Percentiles rank a stretch among this genome's conserved stretches.
Conservation (phyloP, 2,888 invertebrate genomes). For the Phytoseiulus persimilis region DNA sequence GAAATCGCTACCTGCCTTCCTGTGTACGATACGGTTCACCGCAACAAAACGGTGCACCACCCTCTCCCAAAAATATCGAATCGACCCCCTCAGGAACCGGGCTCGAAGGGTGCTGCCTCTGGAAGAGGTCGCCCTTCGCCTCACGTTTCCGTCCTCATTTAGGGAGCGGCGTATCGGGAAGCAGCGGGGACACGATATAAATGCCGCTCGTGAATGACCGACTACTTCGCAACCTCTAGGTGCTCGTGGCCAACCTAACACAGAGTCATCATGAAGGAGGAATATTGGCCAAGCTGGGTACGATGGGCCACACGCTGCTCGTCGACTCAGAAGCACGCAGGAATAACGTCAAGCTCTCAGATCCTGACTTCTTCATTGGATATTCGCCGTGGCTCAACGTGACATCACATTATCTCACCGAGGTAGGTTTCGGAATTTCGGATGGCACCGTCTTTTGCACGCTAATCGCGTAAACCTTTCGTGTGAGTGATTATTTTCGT, state of each 20-base stretch:
- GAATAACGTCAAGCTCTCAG: slow-evolving; percentile 34
- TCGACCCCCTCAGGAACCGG: too few species aligned
- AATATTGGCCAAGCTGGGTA: neutral
- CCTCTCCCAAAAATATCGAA: too few species aligned
- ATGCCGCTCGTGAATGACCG: neutral
- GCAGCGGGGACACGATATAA: neutral
- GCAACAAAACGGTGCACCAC: too few species aligned
- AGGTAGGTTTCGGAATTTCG: neutral
- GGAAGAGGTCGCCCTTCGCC: too few species aligned
- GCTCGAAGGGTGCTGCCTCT: too few species aligned
- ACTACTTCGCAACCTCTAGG: neutral
- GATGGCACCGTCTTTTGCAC: too few species aligned
- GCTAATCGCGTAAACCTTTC: too few species aligned
- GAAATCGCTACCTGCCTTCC: too few species aligned
- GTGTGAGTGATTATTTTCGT: neutral
- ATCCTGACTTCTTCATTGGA: slow-evolving; percentile 22
- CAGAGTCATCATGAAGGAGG: slow-evolving; percentile 14
- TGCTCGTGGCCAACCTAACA: slow-evolving; percentile 31
- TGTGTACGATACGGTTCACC: too few species aligned
- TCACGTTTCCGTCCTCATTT: too few species aligned
- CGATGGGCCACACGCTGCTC: neutral
- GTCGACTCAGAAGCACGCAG: slow-evolving; percentile 25
- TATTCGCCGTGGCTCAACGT: slow-evolving; percentile 25
- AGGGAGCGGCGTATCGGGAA: neutral
- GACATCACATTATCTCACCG: slow-evolving; percentile 15